phyloP scores from a whole-genome alignment of 2,113 vertebrate genomes.

The Pionites leucogaster region DNA sequence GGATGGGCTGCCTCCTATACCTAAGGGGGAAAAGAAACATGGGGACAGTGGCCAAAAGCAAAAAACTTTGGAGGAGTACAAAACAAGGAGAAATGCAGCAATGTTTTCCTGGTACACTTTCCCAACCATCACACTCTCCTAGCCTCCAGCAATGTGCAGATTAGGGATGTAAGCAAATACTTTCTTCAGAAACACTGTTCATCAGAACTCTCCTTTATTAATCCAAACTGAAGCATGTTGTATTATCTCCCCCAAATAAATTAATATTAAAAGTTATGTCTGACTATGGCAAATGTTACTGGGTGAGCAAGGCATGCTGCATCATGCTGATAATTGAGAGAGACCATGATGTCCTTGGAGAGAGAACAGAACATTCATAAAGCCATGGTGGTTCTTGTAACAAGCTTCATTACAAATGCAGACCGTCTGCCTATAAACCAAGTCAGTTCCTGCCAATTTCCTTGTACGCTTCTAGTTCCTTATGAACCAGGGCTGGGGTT shows the following conservation, averaged over 20 bases:
- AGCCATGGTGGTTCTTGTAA: slow-evolving; percentile 13
- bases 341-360: slow-evolving; percentile 30
- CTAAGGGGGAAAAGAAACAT: not conserved
- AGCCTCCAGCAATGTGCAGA: slow-evolving; percentile 21
- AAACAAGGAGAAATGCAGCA: not conserved
- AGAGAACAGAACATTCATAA: slow-evolving; percentile 35
- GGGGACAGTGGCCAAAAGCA: slow-evolving; percentile 3
- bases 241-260: not conserved
- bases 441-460: slow-evolving; percentile 57
- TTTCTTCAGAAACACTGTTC: slow-evolving; percentile 13
- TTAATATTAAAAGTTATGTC: not conserved
- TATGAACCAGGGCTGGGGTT: slow-evolving; percentile 38
- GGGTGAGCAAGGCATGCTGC: slow-evolving; percentile 29
- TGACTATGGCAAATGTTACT: not conserved
- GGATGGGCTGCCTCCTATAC: not conserved
- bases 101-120: slow-evolving; percentile 13
- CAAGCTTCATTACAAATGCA: slow-evolving; percentile 61
- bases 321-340: slow-evolving; percentile 50
- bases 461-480: slow-evolving; percentile 55
- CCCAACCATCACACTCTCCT: not conserved
- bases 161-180: not conserved
- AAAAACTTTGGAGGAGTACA: not conserved
- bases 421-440: slow-evolving; percentile 56
- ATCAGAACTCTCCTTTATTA: not conserved
- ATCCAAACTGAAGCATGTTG: not conserved